Percentiles rank a stretch among this genome's conserved stretches.
These are phyloP conservation scores for Atta colombica DNA, from an alignment of 1,140 invertebrate species.

Conservation along the genomic window DNA sequence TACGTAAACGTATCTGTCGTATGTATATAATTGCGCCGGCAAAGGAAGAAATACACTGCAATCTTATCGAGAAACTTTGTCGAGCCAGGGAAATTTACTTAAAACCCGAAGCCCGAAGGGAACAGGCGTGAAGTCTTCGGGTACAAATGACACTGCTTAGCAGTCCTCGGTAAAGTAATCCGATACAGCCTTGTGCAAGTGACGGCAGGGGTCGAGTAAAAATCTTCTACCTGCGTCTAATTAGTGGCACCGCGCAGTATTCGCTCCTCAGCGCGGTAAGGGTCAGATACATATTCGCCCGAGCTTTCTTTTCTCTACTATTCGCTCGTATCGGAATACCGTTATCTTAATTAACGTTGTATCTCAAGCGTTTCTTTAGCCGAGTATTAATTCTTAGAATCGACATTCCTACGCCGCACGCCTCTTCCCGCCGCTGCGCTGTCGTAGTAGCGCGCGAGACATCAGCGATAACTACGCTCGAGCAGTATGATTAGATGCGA, in stretches of 20 bases:
- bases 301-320: constrained; percentile 49
- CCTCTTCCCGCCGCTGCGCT: constrained; percentile 10
- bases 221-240: constrained; percentile 50
- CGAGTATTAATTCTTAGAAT: constrained; percentile 57
- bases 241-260: constrained; percentile 24
- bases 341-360: constrained; percentile 64
- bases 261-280: constrained; percentile 7
- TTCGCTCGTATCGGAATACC: constrained; percentile 52
- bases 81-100: background rate
- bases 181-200: constrained; percentile 1
- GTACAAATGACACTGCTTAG: constrained; percentile 41
- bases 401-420: constrained; percentile 8
- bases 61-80: background rate
- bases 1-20: background rate
- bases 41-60: background rate
- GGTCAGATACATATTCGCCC: constrained; percentile 60
- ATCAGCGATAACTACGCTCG: constrained; percentile 53
- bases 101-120: background rate
- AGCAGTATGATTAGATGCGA: constrained; percentile 53
- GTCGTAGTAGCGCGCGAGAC: constrained; percentile 49
- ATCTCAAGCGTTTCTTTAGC: constrained; percentile 60
- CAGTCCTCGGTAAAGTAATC: constrained; percentile 20
- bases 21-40: background rate
- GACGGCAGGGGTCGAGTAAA: constrained; percentile 34
- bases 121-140: background rate